Base-by-base conservation (phyloP, 2,888 invertebrate genomes). In the Psococerastis gibbosa region DNA sequence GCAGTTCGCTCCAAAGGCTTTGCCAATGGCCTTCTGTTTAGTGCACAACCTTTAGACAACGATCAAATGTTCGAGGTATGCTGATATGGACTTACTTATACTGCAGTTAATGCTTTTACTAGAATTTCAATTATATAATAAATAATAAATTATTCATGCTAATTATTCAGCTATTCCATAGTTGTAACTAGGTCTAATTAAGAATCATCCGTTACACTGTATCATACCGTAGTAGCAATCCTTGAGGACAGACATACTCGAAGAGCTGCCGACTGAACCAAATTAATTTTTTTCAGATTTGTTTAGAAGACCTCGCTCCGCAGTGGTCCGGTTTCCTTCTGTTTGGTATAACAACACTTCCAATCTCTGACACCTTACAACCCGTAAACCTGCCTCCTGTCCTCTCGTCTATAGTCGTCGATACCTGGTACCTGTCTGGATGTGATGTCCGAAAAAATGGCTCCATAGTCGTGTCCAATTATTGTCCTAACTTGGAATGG, bases 31-130 rank as follows among this genome's bases (percentile, higher is more conserved):
- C 63, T 87, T 2, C 68, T 80, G 8, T 78, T 83, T 57, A 82
- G 82, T 54, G 73, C 81, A 0, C 68, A 71, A 2, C 72, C 78
- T 15, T 66, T 88, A 16, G 73, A 73, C 27, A 64, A 72, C 43
- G 82, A 81, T 49, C 84, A 87, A 56, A 61, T 82, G 22, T 87
- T 82, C 58, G 87, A 88, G 68, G 75, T 84, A 45, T 45, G 49
- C 27, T 27, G 6, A 11, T 6, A 27, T 27, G 27, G 11, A n/a
- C n/a, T n/a, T n/a, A n/a, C n/a, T n/a, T n/a, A n/a, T n/a, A n/a
- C n/a, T n/a, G n/a, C n/a, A n/a, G n/a, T n/a, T n/a, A n/a, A n/a
- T n/a, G n/a, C n/a, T n/a, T n/a, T n/a, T n/a, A n/a, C n/a, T n/a
- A n/a, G n/a, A n/a, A n/a, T n/a, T n/a, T n/a, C n/a, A n/a, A n/a